phyloP scores from a whole-genome alignment of 2,888 invertebrate genomes.

The Lithodes maja region DNA sequence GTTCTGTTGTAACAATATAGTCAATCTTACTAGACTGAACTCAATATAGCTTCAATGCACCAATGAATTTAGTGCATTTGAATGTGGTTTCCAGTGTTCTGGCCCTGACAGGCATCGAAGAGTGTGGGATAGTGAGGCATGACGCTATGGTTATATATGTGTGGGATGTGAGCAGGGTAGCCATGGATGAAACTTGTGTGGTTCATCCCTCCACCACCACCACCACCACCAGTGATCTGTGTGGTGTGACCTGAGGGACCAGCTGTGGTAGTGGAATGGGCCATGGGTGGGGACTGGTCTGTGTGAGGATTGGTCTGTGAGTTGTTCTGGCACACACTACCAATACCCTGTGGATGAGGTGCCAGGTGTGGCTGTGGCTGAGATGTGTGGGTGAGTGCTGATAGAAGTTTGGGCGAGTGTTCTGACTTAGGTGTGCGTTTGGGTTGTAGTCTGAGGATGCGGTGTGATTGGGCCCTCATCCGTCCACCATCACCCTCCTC shows the following conservation, averaged over 20 bases:
- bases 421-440: constrained; percentile 45
- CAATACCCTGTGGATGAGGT: constrained; percentile 54
- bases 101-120: constrained; percentile 60
- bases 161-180: constrained; percentile 37
- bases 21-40: too few relatives aligned
- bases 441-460: constrained; percentile 42
- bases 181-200: constrained; percentile 60
- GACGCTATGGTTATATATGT: constrained; percentile 59
- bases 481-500: constrained; percentile 45
- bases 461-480: constrained; percentile 40
- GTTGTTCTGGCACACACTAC: too few relatives aligned
- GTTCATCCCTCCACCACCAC: constrained; percentile 35
- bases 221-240: too few relatives aligned
- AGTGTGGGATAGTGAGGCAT: constrained; percentile 61
- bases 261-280: constrained; percentile 50
- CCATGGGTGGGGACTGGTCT: constrained; percentile 53
- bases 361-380: constrained; percentile 53
- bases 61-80: constrained; percentile 27
- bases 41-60: too few relatives aligned
- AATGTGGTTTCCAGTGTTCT: constrained; percentile 58
- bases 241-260: constrained; percentile 47
- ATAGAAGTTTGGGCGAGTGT: constrained; percentile 35
- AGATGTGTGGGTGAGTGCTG: constrained; percentile 37
- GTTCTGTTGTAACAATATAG: too few relatives aligned
- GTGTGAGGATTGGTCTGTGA: constrained; percentile 33